Conservation (phyloP, 2,888 invertebrate species). For the Archips crataeganus region DNA sequence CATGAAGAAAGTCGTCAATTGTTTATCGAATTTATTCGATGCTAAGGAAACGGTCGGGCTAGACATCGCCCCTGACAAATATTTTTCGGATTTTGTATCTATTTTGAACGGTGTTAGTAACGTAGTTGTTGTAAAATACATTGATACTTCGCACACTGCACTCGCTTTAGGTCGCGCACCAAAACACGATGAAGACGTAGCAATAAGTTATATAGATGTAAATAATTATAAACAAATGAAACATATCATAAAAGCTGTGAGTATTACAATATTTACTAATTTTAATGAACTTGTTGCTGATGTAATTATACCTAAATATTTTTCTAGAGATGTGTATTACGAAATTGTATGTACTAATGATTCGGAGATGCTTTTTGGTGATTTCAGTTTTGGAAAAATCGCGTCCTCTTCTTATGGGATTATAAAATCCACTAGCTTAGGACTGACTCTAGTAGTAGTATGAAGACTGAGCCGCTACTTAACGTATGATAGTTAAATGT, state of each 20-base stretch:
- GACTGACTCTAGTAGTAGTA: conserved; percentile 83
- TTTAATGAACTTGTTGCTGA: conserved; percentile 81
- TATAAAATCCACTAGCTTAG: conserved; percentile 83
- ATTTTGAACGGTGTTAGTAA: conserved; percentile 71
- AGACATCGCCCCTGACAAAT: conserved; percentile 68
- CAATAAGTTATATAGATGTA: conserved; percentile 72
- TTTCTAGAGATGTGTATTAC: conserved; percentile 85
- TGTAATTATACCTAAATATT: conserved; percentile 84
- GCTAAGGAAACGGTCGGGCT: conserved; percentile 51
- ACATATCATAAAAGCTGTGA: conserved; percentile 85
- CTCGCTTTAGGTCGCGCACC: conserved; percentile 80
- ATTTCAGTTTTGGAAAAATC: conserved; percentile 79
- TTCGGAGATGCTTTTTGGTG: conserved; percentile 79
- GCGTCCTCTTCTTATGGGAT: conserved; percentile 85
- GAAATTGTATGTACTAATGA: conserved; percentile 76
- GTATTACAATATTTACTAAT: conserved; percentile 84
- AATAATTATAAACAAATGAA: conserved; percentile 75
- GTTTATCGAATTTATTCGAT: conserved; percentile 73
- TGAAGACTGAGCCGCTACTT: conserved; percentile 84
- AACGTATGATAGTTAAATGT: conserved; percentile 83
- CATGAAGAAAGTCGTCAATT: conserved; percentile 68
- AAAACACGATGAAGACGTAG: conserved; percentile 60
- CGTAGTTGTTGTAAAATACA: conserved; percentile 69
- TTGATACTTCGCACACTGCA: conserved; percentile 70
- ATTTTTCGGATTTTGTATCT: conserved; percentile 76